Percentiles rank a stretch among this genome's conserved stretches.
Evolutionary conservation across 2,888 invertebrate genomes (phyloP).

Genomic region (Leptopilina myrica): DNA sequence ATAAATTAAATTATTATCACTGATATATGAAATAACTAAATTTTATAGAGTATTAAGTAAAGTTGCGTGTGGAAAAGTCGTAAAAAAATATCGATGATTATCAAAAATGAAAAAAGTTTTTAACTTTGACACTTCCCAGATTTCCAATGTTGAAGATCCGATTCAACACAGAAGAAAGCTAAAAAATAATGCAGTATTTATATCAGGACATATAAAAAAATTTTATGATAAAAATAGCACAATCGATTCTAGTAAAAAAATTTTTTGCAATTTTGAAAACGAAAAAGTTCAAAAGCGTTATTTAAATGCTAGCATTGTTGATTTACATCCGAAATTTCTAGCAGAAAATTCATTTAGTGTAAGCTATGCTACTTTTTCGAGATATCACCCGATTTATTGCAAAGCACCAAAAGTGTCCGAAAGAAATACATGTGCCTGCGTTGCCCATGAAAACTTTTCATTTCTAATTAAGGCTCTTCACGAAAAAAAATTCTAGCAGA

Average conservation of each 20-base stretch:
- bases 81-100: slow-evolving; percentile 1
- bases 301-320: background rate
- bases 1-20: no score
- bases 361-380: background rate
- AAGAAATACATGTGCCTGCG: slow-evolving; percentile 7
- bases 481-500: background rate
- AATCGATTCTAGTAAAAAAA: background rate
- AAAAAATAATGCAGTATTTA: background rate
- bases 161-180: background rate
- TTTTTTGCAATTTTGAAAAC: background rate
- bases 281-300: slow-evolving; percentile 1
- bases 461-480: background rate
- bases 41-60: background rate
- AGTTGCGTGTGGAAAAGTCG: slow-evolving; percentile 6
- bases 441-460: background rate
- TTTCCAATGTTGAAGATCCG: background rate
- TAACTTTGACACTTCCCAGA: background rate
- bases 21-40: no score
- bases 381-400: background rate
- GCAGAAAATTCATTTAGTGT: background rate
- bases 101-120: background rate
- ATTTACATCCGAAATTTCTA: background rate
- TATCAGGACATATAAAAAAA: background rate
- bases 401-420: background rate
- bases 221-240: background rate